Base-by-base conservation (phyloP, 2,888 invertebrate species). In the Argyresthia albistria region DNA sequence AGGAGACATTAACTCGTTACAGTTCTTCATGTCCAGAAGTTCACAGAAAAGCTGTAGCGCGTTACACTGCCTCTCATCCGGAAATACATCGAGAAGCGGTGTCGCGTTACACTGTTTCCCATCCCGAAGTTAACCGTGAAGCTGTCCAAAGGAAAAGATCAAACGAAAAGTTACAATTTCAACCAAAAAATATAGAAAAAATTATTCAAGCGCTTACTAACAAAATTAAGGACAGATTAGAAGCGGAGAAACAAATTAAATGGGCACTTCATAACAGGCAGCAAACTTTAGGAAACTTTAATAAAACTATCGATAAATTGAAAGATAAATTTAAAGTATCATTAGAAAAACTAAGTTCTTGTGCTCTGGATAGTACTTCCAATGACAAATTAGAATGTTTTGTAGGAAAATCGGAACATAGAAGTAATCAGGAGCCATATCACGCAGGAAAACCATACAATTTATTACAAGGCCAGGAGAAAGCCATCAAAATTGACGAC, bases 221-320 rank as follows among this genome's bases (percentile, higher is more conserved):
- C 51, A 53, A 53, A 55, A 37, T 55, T 53, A 45, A 55, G 36
- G 35, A 49, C 35, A 53, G 55, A 55, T 53, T 55, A 43, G 53
- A 55, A 53, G 45, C 55, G 15, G 46, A 55, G 25, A 55, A 53
- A 55, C 25, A 53, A 10, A 42, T 53, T 42, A 55, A 55, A 43
- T 55, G 50, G 52, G 36, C 46, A 43, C 10, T 55, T 36, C 54
- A 53, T 43, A 54, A 39, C 14, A 55, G 48, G 39, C 55, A 55
- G 35, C n/a, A n/a, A n/a, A n/a, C n/a, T n/a, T n/a, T n/a, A n/a
- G n/a, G n/a, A n/a, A n/a, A n/a, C n/a, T n/a, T n/a, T n/a, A 55
- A 35, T 43, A 55, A 53, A 47, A 53, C 43, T 48, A 15, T 47
- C 36, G 43, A 53, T 48, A 50, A 42, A 48, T 53, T 55, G 39